phyloP scores from a whole-genome alignment of 2,113 vertebrate genomes.

The Pomatorhinus ruficollis region DNA sequence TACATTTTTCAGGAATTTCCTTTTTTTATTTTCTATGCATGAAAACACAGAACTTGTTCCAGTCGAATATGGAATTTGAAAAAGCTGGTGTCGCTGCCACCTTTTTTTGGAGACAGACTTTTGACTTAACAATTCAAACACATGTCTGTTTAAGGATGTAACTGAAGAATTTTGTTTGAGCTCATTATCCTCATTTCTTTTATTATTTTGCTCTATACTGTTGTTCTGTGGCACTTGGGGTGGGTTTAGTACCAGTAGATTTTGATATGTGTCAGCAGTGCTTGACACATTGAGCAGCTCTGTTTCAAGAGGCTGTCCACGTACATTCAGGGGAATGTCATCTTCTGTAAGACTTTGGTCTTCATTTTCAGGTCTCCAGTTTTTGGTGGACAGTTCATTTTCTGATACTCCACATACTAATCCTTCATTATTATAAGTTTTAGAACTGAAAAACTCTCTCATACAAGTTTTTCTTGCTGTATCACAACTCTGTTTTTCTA shows the following conservation, averaged over 20 bases:
- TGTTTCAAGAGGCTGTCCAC: not conserved
- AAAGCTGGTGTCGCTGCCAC: not conserved
- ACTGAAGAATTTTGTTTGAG: not conserved
- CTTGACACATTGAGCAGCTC: not conserved
- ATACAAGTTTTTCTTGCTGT: not conserved
- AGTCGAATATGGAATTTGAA: constrained; percentile 4
- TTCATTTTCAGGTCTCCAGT: not conserved
- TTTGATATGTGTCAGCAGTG: not conserved
- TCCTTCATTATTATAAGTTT: not conserved
- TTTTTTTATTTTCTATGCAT: not conserved
- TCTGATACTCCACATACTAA: not conserved
- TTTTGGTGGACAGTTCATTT: not conserved
- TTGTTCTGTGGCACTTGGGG: not conserved
- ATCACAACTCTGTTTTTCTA: not conserved
- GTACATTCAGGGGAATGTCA: not conserved
- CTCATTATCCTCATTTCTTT: not conserved
- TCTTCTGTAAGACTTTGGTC: not conserved
- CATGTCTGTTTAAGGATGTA: not conserved
- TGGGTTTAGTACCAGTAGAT: not conserved
- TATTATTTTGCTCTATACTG: not conserved
- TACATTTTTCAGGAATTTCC: not conserved
- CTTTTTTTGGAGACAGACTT: not conserved
- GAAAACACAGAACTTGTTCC: not conserved
- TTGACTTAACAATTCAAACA: not conserved
- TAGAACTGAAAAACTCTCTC: not conserved